These are phyloP conservation scores for Tangara arthus DNA, from an alignment of 2,797 vertebrate species.

Conservation along the genomic window DNA sequence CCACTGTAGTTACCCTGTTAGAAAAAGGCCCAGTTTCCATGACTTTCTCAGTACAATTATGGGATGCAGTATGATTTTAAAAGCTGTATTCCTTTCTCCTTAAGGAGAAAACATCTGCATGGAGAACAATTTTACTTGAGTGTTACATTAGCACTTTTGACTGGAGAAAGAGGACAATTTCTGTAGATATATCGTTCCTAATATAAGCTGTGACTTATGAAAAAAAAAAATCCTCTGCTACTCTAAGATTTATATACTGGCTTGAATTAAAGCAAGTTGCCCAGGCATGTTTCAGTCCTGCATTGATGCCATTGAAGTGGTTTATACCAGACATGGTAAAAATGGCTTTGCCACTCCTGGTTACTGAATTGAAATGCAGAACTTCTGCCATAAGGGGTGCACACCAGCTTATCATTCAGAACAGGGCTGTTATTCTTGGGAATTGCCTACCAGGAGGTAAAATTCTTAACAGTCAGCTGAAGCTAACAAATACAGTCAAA, in stretches of 20 bases:
- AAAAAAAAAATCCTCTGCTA: neutral
- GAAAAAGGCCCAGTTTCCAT: neutral
- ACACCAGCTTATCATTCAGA: neutral
- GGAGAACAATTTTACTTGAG: neutral
- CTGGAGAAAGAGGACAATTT: neutral
- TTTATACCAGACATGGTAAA: constrained; percentile 11
- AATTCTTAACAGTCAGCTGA: neutral
- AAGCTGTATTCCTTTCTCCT: neutral
- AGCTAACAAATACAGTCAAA: constrained; percentile 37
- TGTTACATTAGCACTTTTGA: neutral
- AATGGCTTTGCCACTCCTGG: neutral
- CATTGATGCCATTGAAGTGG: neutral
- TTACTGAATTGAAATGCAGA: neutral
- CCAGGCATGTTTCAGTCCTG: neutral
- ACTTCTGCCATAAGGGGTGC: neutral
- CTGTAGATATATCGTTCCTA: neutral
- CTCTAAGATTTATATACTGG: neutral
- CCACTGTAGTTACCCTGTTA: neutral
- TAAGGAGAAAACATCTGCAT: neutral
- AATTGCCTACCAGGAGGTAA: neutral
- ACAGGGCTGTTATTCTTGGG: neutral
- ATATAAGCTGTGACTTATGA: neutral
- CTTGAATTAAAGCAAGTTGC: neutral
- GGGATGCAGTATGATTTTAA: neutral
- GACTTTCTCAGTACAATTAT: neutral